These are phyloP conservation scores for Drosophila setifemur DNA, from an alignment of 1,140 invertebrate species.

Conservation along the genomic window DNA sequence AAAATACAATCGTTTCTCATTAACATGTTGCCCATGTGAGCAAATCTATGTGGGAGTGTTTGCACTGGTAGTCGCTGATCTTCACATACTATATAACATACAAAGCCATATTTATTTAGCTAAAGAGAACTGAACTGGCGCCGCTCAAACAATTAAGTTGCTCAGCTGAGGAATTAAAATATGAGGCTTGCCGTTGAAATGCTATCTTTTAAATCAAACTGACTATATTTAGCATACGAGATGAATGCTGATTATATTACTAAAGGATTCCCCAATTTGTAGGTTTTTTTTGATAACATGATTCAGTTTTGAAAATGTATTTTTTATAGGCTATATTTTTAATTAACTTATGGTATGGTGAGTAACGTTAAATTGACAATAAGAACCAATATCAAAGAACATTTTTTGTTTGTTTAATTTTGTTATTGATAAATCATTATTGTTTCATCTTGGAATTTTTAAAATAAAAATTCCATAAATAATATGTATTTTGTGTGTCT, in stretches of 20 bases:
- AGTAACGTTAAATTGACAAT: too few species aligned
- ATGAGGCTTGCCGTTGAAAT: background rate
- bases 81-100: conserved; percentile 1
- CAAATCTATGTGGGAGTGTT: conserved; percentile 20
- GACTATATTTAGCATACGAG: background rate
- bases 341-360: background rate
- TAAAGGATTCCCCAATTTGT: too few species aligned
- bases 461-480: too few species aligned
- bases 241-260: too few species aligned
- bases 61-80: conserved; percentile 11
- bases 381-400: too few species aligned
- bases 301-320: background rate
- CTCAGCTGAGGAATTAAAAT: background rate
- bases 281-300: too few species aligned
- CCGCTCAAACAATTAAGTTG: conserved; percentile 25
- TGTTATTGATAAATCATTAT: too few species aligned
- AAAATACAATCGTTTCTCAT: conserved; percentile 29
- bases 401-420: too few species aligned
- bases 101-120: background rate
- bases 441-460: too few species aligned
- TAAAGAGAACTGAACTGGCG: conserved; percentile 8
- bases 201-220: background rate
- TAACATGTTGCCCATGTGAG: conserved; percentile 30
- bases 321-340: background rate
- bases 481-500: too few species aligned